A percentile compares a stretch with the other conserved stretches of the same genome.
These are phyloP conservation scores for Campoplex nolae DNA, from an alignment of 2,888 invertebrate species.

Conservation along the genomic window DNA sequence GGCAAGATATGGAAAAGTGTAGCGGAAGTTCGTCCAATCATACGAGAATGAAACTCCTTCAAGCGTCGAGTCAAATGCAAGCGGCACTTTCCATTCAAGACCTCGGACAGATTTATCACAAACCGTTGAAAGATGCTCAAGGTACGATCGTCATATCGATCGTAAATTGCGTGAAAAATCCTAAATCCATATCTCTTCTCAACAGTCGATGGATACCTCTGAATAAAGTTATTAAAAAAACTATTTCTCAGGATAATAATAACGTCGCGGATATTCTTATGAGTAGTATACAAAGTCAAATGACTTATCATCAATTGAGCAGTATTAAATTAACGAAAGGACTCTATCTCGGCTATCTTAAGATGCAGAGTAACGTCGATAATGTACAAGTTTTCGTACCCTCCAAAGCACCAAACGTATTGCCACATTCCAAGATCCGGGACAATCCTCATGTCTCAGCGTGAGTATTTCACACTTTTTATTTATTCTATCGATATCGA, in stretches of 20 bases:
- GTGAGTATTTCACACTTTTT: conserved; percentile 86
- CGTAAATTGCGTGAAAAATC: conserved; percentile 92
- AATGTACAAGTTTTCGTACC: conserved; percentile 97
- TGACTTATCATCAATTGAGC: conserved; percentile 91
- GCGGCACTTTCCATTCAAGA: conserved; percentile 96
- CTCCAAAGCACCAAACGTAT: conserved; percentile 95
- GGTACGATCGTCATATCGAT: conserved; percentile 97
- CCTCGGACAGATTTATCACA: conserved; percentile 97
- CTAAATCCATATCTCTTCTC: conserved; percentile 94
- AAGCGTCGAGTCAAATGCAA: conserved; percentile 97
- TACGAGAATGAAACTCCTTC: conserved; percentile 95
- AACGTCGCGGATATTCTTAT: conserved; percentile 93
- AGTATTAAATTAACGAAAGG: conserved; percentile 93
- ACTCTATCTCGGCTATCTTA: conserved; percentile 97
- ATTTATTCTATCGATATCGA: not conserved
- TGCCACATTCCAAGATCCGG: conserved; percentile 96
- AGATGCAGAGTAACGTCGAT: conserved; percentile 98
- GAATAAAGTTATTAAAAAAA: conserved; percentile 92
- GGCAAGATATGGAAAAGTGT: conserved; percentile 98
- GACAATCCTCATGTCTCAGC: conserved; percentile 98
- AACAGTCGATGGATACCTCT: conserved; percentile 97
- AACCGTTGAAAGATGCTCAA: conserved; percentile 94
- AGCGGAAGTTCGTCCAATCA: conserved; percentile 94
- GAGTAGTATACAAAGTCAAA: conserved; percentile 94
- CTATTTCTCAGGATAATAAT: conserved; percentile 90